Percentiles rank a stretch among this genome's conserved stretches.
Evolutionary conservation across 1,140 invertebrate genomes (phyloP).

Genomic region (Drosophila tani): DNA sequence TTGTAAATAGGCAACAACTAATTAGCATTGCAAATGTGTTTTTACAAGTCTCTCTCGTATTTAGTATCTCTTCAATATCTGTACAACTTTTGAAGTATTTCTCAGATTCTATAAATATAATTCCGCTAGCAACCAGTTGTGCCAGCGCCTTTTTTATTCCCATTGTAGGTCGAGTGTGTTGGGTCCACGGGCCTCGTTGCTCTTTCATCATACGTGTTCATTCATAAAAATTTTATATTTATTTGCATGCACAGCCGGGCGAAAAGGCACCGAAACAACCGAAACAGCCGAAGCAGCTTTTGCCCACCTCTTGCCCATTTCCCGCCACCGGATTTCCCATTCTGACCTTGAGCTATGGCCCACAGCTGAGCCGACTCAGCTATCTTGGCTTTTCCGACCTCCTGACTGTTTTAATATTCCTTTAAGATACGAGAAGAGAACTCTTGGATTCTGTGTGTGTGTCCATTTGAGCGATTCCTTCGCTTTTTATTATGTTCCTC

Average conservation of each 20-base stretch:
- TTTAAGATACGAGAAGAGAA: slow-evolving; percentile 46
- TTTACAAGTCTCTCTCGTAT: background rate
- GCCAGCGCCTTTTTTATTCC: slow-evolving; percentile 29
- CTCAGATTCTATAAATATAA: slow-evolving; percentile 5
- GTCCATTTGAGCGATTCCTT: slow-evolving; percentile 41
- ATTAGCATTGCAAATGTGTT: background rate
- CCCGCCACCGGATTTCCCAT: slow-evolving; percentile 15
- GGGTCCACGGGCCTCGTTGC: slow-evolving; percentile 42
- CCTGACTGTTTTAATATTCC: slow-evolving; percentile 75
- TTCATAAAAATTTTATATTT: slow-evolving; percentile 83
- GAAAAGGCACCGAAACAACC: slow-evolving; percentile 44
- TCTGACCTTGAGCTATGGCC: slow-evolving; percentile 70
- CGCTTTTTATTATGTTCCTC: slow-evolving; percentile 39
- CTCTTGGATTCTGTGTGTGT: slow-evolving; percentile 16
- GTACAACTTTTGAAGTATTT: background rate
- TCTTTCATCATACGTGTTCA: slow-evolving; percentile 83
- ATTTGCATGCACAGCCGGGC: slow-evolving; percentile 69
- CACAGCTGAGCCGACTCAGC: slow-evolving; percentile 40
- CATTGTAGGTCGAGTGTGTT: slow-evolving; percentile 49
- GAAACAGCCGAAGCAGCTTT: slow-evolving; percentile 34
- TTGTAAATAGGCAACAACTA: background rate
- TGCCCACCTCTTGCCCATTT: slow-evolving; percentile 9
- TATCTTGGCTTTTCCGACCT: slow-evolving; percentile 22
- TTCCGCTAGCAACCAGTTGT: background rate
- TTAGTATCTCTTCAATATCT: background rate